Conservation (phyloP, 2,888 invertebrate species). For the Ochlodes sylvanus region DNA sequence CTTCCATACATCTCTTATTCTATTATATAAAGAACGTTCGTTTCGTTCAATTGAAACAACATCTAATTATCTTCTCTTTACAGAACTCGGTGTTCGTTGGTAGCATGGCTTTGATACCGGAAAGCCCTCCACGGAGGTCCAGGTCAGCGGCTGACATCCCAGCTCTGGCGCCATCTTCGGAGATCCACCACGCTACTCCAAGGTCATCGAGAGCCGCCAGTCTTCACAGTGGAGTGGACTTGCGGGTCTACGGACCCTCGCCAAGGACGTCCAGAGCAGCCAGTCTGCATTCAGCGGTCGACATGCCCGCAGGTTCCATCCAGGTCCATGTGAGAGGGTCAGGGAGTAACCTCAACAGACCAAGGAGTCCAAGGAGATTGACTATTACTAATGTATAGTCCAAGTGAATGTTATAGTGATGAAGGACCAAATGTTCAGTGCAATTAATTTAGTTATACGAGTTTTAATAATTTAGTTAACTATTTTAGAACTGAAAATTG, state of each 20-base stretch:
- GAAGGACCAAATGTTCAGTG: constrained; percentile 35
- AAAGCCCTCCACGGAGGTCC: constrained; percentile 89
- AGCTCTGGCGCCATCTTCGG: constrained; percentile 86
- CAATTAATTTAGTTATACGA: too few species aligned
- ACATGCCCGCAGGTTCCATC: constrained; percentile 69
- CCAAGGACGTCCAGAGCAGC: constrained; percentile 74
- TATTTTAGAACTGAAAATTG: too few species aligned
- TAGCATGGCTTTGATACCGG: constrained; percentile 87
- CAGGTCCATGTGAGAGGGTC: constrained; percentile 77
- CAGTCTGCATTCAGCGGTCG: constrained; percentile 72
- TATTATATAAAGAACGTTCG: too few species aligned
- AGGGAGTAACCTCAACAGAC: constrained; percentile 66
- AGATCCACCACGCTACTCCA: constrained; percentile 63
- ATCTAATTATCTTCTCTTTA: constrained; percentile 39
- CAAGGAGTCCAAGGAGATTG: constrained; percentile 71
- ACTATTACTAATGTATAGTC: constrained; percentile 71
- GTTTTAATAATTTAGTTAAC: too few species aligned
- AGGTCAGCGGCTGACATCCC: constrained; percentile 94
- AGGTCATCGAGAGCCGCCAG: constrained; percentile 77
- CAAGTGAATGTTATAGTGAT: neutral
- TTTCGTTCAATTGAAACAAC: neutral
- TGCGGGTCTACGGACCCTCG: constrained; percentile 69
- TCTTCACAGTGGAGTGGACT: constrained; percentile 75
- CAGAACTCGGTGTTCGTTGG: constrained; percentile 96
- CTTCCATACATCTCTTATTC: too few species aligned